A percentile compares a stretch with the other conserved stretches of the same genome.
Evolutionary conservation across 2,113 vertebrate genomes (phyloP).

Genomic region (Eclectus roratus): DNA sequence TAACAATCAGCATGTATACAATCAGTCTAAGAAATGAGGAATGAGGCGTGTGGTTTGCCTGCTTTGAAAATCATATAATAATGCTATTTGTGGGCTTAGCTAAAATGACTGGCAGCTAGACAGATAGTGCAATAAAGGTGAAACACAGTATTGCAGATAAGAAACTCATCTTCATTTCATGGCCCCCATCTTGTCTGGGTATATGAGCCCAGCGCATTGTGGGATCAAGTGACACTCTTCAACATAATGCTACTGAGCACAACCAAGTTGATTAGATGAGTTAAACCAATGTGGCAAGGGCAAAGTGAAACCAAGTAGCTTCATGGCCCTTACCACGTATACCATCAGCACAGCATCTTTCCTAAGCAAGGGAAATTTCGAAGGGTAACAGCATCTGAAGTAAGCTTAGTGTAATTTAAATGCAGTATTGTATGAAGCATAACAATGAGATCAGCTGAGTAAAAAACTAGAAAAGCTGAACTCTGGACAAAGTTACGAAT

Average conservation of each 20-base stretch:
- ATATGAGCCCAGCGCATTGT: neutral
- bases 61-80: neutral
- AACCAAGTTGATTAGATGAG: neutral
- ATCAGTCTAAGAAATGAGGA: neutral
- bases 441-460: neutral
- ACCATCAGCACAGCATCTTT: neutral
- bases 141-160: neutral
- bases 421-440: neutral
- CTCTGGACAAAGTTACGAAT: neutral
- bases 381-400: neutral
- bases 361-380: neutral
- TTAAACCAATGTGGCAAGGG: neutral
- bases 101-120: neutral
- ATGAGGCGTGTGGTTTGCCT: neutral
- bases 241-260: neutral
- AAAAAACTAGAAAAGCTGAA: neutral
- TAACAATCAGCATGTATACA: neutral
- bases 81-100: neutral
- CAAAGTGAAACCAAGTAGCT: neutral
- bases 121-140: neutral
- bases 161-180: neutral
- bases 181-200: neutral
- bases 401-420: neutral
- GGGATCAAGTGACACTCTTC: neutral
- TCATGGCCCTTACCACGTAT: neutral